phyloP scores from a whole-genome alignment of 2,797 vertebrate genomes.

The Enteromius mattozi region DNA sequence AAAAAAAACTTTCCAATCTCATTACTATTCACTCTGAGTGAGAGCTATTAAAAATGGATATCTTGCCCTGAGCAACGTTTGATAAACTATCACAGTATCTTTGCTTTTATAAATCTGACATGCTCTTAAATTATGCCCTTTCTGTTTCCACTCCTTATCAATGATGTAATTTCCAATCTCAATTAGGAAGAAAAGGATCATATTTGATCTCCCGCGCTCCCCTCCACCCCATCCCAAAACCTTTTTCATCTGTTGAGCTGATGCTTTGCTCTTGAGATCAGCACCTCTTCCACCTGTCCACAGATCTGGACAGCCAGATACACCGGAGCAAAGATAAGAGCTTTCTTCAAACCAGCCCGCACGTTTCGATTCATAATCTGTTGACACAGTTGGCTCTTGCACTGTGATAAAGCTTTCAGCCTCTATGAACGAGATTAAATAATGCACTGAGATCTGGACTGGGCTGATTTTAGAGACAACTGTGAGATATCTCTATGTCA shows the following conservation, averaged over 20 bases:
- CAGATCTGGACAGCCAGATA: constrained; percentile 16
- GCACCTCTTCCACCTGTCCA: constrained; percentile 21
- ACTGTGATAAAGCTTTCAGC: constrained; percentile 31
- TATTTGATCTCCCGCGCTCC: constrained; percentile 28
- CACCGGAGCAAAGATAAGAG: constrained; percentile 17
- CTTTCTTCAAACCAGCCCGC: constrained; percentile 13
- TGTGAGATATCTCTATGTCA: constrained; percentile 16
- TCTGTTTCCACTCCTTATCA: constrained; percentile 49
- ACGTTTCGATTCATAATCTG: constrained; percentile 21
- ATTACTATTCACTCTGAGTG: constrained; percentile 58
- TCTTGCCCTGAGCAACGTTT: constrained; percentile 56
- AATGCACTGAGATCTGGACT: constrained; percentile 6
- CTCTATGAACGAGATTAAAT: constrained; percentile 27
- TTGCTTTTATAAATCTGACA: constrained; percentile 61
- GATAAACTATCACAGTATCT: constrained; percentile 58
- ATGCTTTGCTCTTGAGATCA: constrained; percentile 23
- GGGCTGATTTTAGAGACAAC: constrained; percentile 22
- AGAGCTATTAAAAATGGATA: constrained; percentile 60
- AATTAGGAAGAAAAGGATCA: constrained; percentile 40
- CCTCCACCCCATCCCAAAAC: neutral
- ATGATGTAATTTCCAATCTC: constrained; percentile 48
- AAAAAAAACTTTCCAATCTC: constrained; percentile 29
- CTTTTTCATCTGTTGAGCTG: neutral
- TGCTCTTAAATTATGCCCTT: constrained; percentile 55
- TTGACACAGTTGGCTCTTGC: constrained; percentile 5